Evolutionary conservation across 1,140 invertebrate genomes (phyloP).

Genomic region (Drosophila repletoides): DNA sequence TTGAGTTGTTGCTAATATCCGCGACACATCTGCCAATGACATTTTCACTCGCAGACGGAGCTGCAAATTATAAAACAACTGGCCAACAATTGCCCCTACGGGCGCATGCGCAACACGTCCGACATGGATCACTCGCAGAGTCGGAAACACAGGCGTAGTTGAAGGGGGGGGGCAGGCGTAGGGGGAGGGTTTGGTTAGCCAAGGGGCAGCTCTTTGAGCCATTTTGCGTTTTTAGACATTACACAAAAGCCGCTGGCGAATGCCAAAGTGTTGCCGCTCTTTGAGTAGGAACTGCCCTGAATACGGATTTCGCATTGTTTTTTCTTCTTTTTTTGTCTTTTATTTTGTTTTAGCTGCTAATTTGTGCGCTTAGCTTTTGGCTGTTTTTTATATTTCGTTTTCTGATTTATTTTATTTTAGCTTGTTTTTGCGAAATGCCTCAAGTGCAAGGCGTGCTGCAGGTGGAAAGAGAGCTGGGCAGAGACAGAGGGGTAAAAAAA

Average conservation of each 20-base stretch:
- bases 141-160: background rate
- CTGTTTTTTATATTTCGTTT: background rate
- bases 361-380: conserved; percentile 44
- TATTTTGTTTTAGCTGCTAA: conserved; percentile 26
- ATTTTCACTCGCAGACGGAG: conserved; percentile 70
- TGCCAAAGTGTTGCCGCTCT: conserved; percentile 70
- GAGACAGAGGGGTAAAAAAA: background rate
- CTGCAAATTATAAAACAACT: conserved; percentile 59
- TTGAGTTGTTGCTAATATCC: conserved; percentile 58
- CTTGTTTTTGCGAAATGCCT: conserved; percentile 32
- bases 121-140: conserved; percentile 59
- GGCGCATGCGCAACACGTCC: conserved; percentile 78
- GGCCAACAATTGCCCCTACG: conserved; percentile 50
- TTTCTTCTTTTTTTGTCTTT: background rate
- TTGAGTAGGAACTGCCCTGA: conserved; percentile 71
- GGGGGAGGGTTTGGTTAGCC: background rate
- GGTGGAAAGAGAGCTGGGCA: background rate
- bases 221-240: conserved; percentile 74
- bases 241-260: conserved; percentile 73
- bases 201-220: conserved; percentile 53
- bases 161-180: background rate
- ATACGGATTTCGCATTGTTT: conserved; percentile 75
- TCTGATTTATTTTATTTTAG: no score
- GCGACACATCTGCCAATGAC: conserved; percentile 77
- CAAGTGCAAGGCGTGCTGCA: conserved; percentile 29